Base-by-base conservation (phyloP, 2,888 invertebrate species). In the Scaptomyza polygonia region DNA sequence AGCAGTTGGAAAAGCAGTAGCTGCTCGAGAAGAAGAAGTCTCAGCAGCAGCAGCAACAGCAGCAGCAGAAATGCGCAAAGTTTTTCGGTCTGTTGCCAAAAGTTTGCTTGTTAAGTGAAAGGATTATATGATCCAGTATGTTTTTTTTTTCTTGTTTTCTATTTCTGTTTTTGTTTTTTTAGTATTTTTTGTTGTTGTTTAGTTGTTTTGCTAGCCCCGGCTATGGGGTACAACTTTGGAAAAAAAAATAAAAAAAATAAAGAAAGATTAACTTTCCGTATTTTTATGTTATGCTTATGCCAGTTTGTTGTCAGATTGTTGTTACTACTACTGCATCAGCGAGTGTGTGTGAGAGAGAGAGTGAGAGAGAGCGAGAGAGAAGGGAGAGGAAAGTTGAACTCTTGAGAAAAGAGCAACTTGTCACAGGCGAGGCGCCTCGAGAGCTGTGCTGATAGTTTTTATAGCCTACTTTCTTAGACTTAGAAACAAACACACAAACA, bases 81-180 rank as follows among this genome's bases (percentile, higher is more conserved):
- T 77, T 77, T 82, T 80, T 82, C 79, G 84, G 77, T 66, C 67
- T 81, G 79, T 78, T 81, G 83, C 79, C 81, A 77, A 84, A 82
- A 82, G 82, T 84, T 82, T 84, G 84, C 85, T 85, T 84, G 85
- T 84, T 85, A 84, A 84, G 85, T 84, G 84, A 84, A 84, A 84
- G 84, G 84, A 82, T 82, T 82, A 82, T 82, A 82, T 82, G 82
- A 82, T 84, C 84, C 84, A 79, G 74, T 63, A 55, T 69, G 49
- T 59, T 55, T 63, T 68, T 47, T 39, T 58, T 53, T 36, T 51
- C 25, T 34, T n/a, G n/a, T 21, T 18, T 27, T 5, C 36, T 16
- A 11, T 32, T 12, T 16, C 9, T 40, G 48, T 14, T 56, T 52
- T 34, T 56, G 25, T 56, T 49, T 47, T 34, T 32, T 25, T 30